Base-by-base conservation (phyloP, 1,140 invertebrate species). In the Matsumurasca onukii region DNA sequence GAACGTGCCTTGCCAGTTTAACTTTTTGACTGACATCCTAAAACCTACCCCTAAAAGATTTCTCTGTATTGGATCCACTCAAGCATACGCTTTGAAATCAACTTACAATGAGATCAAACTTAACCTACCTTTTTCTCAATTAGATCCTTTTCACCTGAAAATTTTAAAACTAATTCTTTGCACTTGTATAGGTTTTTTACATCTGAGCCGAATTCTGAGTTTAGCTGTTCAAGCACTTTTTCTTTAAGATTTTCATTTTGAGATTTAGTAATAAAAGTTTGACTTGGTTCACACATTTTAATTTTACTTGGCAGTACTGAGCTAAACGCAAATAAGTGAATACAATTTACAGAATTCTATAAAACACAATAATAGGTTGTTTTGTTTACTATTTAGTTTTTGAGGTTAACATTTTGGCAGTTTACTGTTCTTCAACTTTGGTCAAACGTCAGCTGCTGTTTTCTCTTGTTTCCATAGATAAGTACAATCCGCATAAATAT, bases 51-150 rank as follows among this genome's bases (percentile, higher is more conserved):
- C 9, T 45, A 45, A 12, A 12, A 45, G 17, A 45, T 12, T 45
- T 12, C 17, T 9, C 17, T 45, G 17, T 12, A 45, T 12, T 12
- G 34, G 34, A 12, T 12, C 9, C 34, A 17, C 17, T 12, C 80
- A 69, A 83, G 78, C 5, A 88, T 78, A 67, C 69, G 22, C 68
- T 55, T 17, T 67, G 24, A 25, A 49, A 67, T 63, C 61, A 31
- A 15, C 5, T 29, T 63, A 24, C 12, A 31, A 48, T 31, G 24
- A 39, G 1, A 25, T 31, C 24, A 73, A 61, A n/a, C n/a, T n/a
- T n/a, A n/a, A n/a, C 72, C 66, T 79, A 87, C 86, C 73, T 82
- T 81, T 75, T 82, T 78, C 77, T 86, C 81, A 64, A 88, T 77
- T 51, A 76, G 70, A 70, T 81, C 76, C 68, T 83, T 81, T 34